Evolutionary conservation across 1,140 invertebrate species (phyloP).

Genomic region (Listronotus bonariensis): DNA sequence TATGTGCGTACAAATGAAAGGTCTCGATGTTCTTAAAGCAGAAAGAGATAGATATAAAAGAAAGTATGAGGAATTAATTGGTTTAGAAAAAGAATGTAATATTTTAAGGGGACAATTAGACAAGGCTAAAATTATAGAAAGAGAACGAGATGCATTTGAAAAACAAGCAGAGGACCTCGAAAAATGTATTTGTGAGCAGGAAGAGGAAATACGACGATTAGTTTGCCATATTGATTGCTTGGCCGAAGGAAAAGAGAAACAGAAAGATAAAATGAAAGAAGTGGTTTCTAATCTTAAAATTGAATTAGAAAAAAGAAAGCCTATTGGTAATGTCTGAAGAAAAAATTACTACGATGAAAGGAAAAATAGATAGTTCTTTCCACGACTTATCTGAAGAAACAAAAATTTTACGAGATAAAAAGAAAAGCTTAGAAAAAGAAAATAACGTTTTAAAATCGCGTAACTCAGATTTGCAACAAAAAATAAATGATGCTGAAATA

Average conservation of each 20-base stretch:
- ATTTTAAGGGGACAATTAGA: constrained; percentile 42
- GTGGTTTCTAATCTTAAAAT: constrained; percentile 43
- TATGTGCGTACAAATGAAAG: constrained; percentile 44
- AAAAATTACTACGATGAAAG: constrained; percentile 48
- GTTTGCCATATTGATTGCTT: constrained; percentile 49
- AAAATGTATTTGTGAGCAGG: constrained; percentile 50
- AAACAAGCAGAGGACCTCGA: constrained; percentile 48
- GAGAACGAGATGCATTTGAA: constrained; percentile 44
- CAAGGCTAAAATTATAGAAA: constrained; percentile 38
- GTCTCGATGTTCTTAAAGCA: constrained; percentile 45
- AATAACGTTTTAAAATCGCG: background rate
- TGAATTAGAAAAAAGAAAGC: constrained; percentile 50
- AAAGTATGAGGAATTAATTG: constrained; percentile 45
- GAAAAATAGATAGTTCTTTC: constrained; percentile 48
- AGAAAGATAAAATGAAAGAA: constrained; percentile 50
- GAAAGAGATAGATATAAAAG: constrained; percentile 49
- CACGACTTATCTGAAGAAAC: constrained; percentile 22
- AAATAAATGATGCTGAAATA: background rate
- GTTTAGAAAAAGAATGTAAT: constrained; percentile 46
- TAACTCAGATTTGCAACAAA: constrained; percentile 6
- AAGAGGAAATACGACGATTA: constrained; percentile 52
- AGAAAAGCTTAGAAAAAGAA: constrained; percentile 20
- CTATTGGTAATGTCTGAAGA: constrained; percentile 49
- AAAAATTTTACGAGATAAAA: background rate
- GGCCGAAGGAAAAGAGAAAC: constrained; percentile 45